These are phyloP conservation scores for Prolemur simus DNA, from an alignment of 2,113 vertebrate species.

Conservation along the genomic window DNA sequence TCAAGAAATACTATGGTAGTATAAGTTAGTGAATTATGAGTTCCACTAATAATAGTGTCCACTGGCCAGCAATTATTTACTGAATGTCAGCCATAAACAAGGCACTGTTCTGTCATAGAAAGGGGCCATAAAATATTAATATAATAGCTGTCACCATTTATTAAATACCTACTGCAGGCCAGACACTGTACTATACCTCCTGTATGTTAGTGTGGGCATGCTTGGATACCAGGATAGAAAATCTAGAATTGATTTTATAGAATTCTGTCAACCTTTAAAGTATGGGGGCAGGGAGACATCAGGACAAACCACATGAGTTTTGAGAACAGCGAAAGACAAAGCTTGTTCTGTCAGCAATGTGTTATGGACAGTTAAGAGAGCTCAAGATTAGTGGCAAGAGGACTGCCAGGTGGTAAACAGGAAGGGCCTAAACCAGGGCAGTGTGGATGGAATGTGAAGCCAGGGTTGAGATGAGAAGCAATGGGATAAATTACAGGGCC, in stretches of 20 bases:
- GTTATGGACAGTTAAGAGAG: not conserved
- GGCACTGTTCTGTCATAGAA: not conserved
- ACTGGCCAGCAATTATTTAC: not conserved
- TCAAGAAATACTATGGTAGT: not conserved
- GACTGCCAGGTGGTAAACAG: not conserved
- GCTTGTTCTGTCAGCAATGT: not conserved
- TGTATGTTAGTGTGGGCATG: not conserved
- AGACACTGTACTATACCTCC: not conserved
- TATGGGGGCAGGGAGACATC: not conserved
- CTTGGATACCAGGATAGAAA: not conserved
- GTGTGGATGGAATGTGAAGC: not conserved
- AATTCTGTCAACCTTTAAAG: not conserved
- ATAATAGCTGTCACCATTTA: not conserved
- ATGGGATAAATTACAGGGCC: not conserved
- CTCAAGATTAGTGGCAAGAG: not conserved
- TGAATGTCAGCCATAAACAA: not conserved
- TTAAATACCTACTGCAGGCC: not conserved
- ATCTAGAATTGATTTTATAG: not conserved
- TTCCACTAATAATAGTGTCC: not conserved
- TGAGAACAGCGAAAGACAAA: not conserved
- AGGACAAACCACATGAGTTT: not conserved
- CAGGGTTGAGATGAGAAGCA: not conserved
- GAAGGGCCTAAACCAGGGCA: not conserved
- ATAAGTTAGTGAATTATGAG: not conserved
- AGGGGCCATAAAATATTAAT: not conserved